Percentiles rank a stretch among this genome's conserved stretches.
Conservation (phyloP, 2,888 invertebrate genomes). For the Lydus trimaculatus region DNA sequence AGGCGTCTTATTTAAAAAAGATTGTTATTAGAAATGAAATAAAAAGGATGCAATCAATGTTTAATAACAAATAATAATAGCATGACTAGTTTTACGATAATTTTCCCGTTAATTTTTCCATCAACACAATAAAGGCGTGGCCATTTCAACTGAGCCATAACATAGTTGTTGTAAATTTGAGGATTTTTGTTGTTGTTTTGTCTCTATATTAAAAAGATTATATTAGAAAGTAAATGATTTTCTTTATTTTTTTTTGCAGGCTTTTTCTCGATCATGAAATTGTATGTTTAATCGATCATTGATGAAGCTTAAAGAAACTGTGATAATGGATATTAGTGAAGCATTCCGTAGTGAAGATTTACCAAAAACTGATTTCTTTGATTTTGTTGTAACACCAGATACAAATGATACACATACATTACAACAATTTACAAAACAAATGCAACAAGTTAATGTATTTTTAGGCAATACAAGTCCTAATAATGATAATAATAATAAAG, state of each 20-base stretch:
- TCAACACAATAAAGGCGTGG: slow-evolving; percentile 5
- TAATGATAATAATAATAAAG: slow-evolving; percentile 70
- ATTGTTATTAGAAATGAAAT: background rate
- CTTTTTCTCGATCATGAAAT: slow-evolving; percentile 23
- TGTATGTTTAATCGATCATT: slow-evolving; percentile 10
- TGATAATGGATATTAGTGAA: slow-evolving; percentile 85
- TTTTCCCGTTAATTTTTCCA: slow-evolving; percentile 1
- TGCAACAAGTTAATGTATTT: slow-evolving; percentile 73
- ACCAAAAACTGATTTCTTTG: slow-evolving; percentile 88
- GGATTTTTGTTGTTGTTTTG: background rate
- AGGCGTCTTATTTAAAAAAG: background rate
- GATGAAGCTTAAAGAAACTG: slow-evolving; percentile 58
- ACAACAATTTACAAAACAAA: slow-evolving; percentile 71
- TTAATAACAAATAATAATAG: slow-evolving; percentile 7
- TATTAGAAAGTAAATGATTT: background rate
- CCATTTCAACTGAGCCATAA: background rate
- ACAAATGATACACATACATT: slow-evolving; percentile 70
- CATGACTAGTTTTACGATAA: slow-evolving; percentile 5
- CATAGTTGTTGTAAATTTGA: slow-evolving; percentile 1
- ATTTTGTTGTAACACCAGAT: slow-evolving; percentile 85
- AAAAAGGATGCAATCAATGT: background rate
- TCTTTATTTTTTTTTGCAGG: background rate
- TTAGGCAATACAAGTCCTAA: slow-evolving; percentile 64
- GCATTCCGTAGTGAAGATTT: slow-evolving; percentile 80
- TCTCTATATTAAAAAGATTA: background rate